Evolutionary conservation across 2,888 invertebrate species (phyloP), one percentile per base, ranked within the genome.

Genomic region (Microctonus brassicae): DNA sequence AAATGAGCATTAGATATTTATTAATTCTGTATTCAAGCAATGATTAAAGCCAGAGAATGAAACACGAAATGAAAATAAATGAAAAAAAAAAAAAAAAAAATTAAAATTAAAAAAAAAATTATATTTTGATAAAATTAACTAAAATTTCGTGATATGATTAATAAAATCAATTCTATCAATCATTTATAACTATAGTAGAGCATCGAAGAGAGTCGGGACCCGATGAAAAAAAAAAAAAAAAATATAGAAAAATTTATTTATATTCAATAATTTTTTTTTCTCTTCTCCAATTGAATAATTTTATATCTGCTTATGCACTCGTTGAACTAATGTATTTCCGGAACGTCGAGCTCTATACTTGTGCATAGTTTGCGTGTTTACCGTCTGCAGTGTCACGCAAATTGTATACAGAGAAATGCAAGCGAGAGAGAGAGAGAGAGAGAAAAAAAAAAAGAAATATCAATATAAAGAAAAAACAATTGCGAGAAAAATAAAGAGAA

Each of bases 191-290:
- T n/a, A n/a, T n/a, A n/a, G n/a, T n/a, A 84, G 84, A 84, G 84
- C 83, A 81, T 85, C 85, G 86, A 83, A 85, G 81, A 81, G 86
- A 86, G 85, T 85, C 86, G 85, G 86, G 82, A 81, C 82, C 84
- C 83, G 84, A 83, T 84, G 84, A 83, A 47, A 29, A 29, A 29
- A 29, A 29, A 29, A 29, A 29, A 29, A 29, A 29, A 29, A 29
- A 5, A 17, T 5, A 47, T 17, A n/a, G 1, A 47, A 2, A 17
- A 47, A 47, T 4, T n/a, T 17, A 4, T 47, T 39, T n/a, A n/a
- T n/a, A n/a, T 4, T 39, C 1, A 39, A 36, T 36, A 36, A 36
- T 36, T 36, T 52, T 58, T 60, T 34, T 33, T 62, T 29, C 34
- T n/a, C 26, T n/a, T 11, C 20, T 34, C 36, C 29, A 29, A 29